Conservation (phyloP, 2,888 invertebrate genomes). For the Euphydryas editha region DNA sequence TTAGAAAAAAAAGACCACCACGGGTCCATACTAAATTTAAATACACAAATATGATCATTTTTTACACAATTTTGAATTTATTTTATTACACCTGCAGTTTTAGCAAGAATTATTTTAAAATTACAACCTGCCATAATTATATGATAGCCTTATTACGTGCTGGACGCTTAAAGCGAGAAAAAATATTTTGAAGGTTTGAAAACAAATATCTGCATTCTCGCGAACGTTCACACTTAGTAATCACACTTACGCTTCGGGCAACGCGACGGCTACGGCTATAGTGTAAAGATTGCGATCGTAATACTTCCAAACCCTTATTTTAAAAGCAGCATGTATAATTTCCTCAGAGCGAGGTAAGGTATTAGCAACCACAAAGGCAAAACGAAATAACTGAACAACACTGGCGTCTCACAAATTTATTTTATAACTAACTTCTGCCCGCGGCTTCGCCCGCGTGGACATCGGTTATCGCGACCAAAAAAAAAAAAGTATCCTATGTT, state of each 20-base stretch:
- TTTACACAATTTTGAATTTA: no score
- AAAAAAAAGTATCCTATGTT: no score
- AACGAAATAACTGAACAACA: conserved; percentile 31
- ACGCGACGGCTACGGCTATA: conserved; percentile 55
- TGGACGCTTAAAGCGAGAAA: conserved; percentile 57
- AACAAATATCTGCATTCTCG: conserved; percentile 78
- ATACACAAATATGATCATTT: no score
- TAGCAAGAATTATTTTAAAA: conserved; percentile 53
- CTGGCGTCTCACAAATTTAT: conserved; percentile 25
- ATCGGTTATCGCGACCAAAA: no score
- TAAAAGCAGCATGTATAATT: conserved; percentile 65
- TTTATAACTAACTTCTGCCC: no score
- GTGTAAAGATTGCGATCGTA: conserved; percentile 66
- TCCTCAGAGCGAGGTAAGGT: conserved; percentile 55
- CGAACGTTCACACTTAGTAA: conserved; percentile 56
- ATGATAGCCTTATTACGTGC: conserved; percentile 62
- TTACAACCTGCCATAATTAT: conserved; percentile 66
- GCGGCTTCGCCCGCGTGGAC: no score
- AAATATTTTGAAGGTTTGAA: conserved; percentile 62
- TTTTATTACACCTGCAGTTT: conserved; percentile 62
- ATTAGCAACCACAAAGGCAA: conserved; percentile 56
- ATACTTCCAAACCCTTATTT: conserved; percentile 55
- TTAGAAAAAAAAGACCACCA: no score
- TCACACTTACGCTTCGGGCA: conserved; percentile 35
- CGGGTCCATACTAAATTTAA: no score